Conservation (phyloP, 2,888 invertebrate species). For the Harpalus rufipes region DNA sequence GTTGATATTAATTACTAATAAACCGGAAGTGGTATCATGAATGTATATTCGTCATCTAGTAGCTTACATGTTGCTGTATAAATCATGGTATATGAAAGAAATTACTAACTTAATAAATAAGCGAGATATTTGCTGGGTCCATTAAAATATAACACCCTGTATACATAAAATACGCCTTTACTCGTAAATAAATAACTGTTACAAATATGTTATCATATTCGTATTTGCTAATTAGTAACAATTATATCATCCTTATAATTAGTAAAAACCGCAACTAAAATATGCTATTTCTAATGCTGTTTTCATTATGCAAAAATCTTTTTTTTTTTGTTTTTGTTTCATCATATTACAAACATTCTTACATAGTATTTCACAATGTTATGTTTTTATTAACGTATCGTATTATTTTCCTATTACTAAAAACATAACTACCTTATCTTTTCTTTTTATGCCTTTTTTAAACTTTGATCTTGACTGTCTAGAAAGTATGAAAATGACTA, state of each 20-base stretch:
- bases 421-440: neutral
- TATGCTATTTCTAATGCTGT: neutral
- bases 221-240: neutral
- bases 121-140: too few relatives aligned
- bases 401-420: neutral
- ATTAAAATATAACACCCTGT: too few relatives aligned
- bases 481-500: slow-evolving; percentile 2
- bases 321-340: neutral
- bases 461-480: slow-evolving; percentile 5
- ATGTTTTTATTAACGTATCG: neutral
- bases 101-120: too few relatives aligned
- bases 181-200: neutral
- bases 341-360: neutral
- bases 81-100: too few relatives aligned
- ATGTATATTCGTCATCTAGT: too few relatives aligned
- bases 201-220: too few relatives aligned
- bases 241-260: neutral
- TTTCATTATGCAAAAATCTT: neutral
- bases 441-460: neutral
- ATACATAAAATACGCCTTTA: too few relatives aligned
- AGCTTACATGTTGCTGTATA: too few relatives aligned
- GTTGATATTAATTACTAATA: too few relatives aligned
- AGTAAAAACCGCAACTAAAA: neutral
- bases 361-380: neutral
- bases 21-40: too few relatives aligned